phyloP scores from a whole-genome alignment of 2,113 vertebrate genomes.

The Psophia crepitans region DNA sequence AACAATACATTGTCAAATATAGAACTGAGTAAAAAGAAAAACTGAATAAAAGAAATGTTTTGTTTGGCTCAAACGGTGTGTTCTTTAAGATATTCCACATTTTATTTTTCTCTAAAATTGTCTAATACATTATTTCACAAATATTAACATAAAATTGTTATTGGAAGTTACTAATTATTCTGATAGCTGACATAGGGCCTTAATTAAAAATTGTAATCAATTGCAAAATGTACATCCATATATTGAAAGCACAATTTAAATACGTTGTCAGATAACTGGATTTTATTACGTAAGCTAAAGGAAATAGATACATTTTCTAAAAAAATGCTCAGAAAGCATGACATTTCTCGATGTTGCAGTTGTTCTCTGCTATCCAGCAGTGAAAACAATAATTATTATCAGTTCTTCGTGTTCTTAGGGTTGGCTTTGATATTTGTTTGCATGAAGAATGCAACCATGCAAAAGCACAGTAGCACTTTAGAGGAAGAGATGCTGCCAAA shows the following conservation, averaged over 20 bases:
- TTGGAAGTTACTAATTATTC: slow-evolving; percentile 4
- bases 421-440: slow-evolving; percentile 18
- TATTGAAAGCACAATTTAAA: slow-evolving; percentile 14
- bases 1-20: not conserved
- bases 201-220: slow-evolving; percentile 24
- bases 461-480: slow-evolving; percentile 33
- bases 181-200: not conserved
- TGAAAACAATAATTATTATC: slow-evolving; percentile 46
- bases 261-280: not conserved
- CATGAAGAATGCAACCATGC: slow-evolving; percentile 33
- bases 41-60: not conserved
- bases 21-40: not conserved
- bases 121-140: not conserved
- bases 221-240: not conserved
- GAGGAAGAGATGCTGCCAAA: slow-evolving; percentile 45
- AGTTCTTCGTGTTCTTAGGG: slow-evolving; percentile 31
- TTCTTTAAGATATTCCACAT: not conserved
- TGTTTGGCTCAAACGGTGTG: not conserved
- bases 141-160: not conserved
- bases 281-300: not conserved
- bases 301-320: not conserved
- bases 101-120: not conserved
- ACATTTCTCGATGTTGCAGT: not conserved
- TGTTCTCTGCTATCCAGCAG: slow-evolving; percentile 7
- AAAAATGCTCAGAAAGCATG: not conserved